phyloP scores from a whole-genome alignment of 2,113 vertebrate species.

The Carassius gibelio region DNA sequence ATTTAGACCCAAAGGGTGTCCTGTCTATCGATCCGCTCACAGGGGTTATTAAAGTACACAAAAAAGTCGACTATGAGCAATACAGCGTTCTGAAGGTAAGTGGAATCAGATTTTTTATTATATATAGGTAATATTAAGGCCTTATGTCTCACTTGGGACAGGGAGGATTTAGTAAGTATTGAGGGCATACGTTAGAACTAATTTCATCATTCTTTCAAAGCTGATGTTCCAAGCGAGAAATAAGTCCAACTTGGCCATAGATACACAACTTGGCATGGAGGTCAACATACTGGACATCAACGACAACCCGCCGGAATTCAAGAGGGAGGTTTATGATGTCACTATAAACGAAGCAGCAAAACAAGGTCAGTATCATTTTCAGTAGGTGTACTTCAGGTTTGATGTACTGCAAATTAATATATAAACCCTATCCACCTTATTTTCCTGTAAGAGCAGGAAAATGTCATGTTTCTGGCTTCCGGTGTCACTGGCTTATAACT shows the following conservation, averaged over 20 bases:
- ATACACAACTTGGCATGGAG: slow-evolving; percentile 65
- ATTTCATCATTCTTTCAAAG: slow-evolving; percentile 48
- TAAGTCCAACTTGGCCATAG: slow-evolving; percentile 36
- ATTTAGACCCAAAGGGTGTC: slow-evolving; percentile 66
- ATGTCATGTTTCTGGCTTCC: too few species aligned
- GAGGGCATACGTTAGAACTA: background rate
- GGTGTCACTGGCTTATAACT: too few species aligned
- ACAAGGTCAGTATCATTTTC: slow-evolving; percentile 64
- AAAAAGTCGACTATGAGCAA: slow-evolving; percentile 62
- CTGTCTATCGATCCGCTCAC: slow-evolving; percentile 58
- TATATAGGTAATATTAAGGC: background rate
- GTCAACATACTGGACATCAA: slow-evolving; percentile 72
- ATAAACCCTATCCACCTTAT: background rate
- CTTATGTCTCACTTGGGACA: too few species aligned
- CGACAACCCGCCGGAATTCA: slow-evolving; percentile 70
- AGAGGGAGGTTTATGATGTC: slow-evolving; percentile 53
- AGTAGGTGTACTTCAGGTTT: background rate
- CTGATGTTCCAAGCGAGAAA: slow-evolving; percentile 61
- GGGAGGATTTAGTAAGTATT: too few species aligned
- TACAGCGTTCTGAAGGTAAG: slow-evolving; percentile 25
- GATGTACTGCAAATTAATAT: background rate
- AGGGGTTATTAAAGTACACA: slow-evolving; percentile 58
- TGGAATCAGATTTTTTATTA: slow-evolving; percentile 24
- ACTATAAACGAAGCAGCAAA: slow-evolving; percentile 44
- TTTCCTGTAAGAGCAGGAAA: too few species aligned